Conservation (phyloP, 1,140 invertebrate genomes). For the Papilio polytes region DNA sequence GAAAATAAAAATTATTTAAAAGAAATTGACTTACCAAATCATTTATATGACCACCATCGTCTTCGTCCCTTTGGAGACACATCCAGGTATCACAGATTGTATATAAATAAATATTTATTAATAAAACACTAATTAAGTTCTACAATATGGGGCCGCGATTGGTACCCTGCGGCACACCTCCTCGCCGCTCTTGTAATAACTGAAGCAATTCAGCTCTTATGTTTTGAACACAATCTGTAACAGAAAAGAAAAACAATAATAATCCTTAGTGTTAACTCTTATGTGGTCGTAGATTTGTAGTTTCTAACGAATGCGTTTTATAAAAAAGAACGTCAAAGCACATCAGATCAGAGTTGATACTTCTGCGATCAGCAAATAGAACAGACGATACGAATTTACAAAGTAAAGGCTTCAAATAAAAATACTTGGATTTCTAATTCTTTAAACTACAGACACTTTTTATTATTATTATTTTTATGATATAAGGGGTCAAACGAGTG, state of each 20-base stretch:
- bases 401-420: no score
- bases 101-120: conserved; percentile 29
- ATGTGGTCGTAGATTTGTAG: conserved; percentile 51
- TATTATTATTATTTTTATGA: no score
- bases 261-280: conserved; percentile 65
- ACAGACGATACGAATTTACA: no score
- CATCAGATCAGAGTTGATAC: no score
- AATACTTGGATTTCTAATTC: no score
- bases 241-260: conserved; percentile 83
- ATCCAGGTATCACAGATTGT: conserved; percentile 70
- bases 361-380: no score
- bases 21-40: conserved; percentile 63
- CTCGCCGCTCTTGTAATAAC: conserved; percentile 61
- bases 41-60: conserved; percentile 69
- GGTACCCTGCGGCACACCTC: conserved; percentile 68
- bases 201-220: conserved; percentile 63
- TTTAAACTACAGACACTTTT: no score
- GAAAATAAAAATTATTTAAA: conserved; percentile 36
- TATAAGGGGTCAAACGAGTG: no score
- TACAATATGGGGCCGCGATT: conserved; percentile 47
- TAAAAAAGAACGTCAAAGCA: no score
- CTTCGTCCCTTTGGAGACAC: conserved; percentile 77
- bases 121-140: conserved; percentile 42
- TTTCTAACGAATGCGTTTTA: no score
- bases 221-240: conserved; percentile 83